These are phyloP conservation scores for Chrysopa pallens DNA, from an alignment of 1,140 invertebrate species.

Conservation along the genomic window DNA sequence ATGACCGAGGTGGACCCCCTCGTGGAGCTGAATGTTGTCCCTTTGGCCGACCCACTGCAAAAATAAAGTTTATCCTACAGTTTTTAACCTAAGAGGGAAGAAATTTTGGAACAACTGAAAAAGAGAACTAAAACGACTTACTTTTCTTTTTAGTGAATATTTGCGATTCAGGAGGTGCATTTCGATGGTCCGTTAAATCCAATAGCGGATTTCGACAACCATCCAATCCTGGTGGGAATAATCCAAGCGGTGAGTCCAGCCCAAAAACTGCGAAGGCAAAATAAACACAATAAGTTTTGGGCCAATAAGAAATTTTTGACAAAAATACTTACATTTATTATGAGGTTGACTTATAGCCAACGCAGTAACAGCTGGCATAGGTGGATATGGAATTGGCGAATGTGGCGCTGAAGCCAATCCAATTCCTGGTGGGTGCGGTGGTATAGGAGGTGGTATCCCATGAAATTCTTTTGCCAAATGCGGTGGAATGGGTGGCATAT, in stretches of 20 bases:
- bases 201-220: conserved; percentile 48
- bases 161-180: conserved; percentile 33
- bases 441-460: conserved; percentile 19
- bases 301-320: not conserved
- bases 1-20: conserved; percentile 71
- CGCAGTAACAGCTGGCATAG: conserved; percentile 50
- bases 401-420: conserved; percentile 16
- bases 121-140: conserved; percentile 22
- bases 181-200: conserved; percentile 43
- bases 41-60: conserved; percentile 49
- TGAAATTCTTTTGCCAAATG: conserved; percentile 11
- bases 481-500: conserved; percentile 27
- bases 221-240: conserved; percentile 54
- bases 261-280: conserved; percentile 47
- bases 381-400: conserved; percentile 42
- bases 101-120: not conserved
- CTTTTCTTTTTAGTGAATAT: conserved; percentile 51
- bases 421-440: conserved; percentile 15
- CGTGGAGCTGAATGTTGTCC: conserved; percentile 76
- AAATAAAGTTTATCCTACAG: conserved; percentile 2
- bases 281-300: conserved; percentile 1
- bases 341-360: conserved; percentile 57
- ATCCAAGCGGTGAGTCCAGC: conserved; percentile 44
- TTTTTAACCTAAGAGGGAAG: not conserved
- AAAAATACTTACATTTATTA: conserved; percentile 36